Percentiles rank a stretch among this genome's conserved stretches.
These are phyloP conservation scores for Nemotelus nigrinus DNA, from an alignment of 2,888 invertebrate genomes.

Conservation along the genomic window DNA sequence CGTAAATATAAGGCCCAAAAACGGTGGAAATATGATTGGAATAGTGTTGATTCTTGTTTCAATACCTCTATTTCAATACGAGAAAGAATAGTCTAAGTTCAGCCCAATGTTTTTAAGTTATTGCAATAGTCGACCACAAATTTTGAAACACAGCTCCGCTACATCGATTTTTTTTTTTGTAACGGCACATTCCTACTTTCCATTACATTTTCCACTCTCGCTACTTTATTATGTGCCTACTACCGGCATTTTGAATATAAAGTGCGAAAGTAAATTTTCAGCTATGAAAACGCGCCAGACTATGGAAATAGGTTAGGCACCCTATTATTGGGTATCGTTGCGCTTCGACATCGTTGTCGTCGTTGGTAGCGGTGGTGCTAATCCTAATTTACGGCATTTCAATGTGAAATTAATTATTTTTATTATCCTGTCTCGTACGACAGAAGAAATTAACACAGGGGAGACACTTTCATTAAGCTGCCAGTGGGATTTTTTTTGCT, in stretches of 20 bases:
- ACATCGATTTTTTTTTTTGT: too few relatives aligned
- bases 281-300: slow-evolving; percentile 29
- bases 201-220: not conserved
- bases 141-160: too few relatives aligned
- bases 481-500: not conserved
- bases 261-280: slow-evolving; percentile 24
- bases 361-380: slow-evolving; percentile 1
- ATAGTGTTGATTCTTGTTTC: too few relatives aligned
- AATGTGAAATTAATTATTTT: slow-evolving; percentile 42
- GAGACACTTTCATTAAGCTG: slow-evolving; percentile 24
- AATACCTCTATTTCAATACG: too few relatives aligned
- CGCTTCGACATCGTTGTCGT: not conserved
- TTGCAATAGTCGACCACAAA: too few relatives aligned
- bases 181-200: not conserved
- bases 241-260: slow-evolving; percentile 11
- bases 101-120: too few relatives aligned
- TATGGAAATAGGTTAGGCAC: slow-evolving; percentile 2
- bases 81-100: too few relatives aligned
- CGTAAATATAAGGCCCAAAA: too few relatives aligned
- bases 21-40: too few relatives aligned
- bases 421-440: slow-evolving; percentile 30
- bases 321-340: slow-evolving; percentile 15
- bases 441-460: slow-evolving; percentile 30
- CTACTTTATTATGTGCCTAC: slow-evolving; percentile 25
- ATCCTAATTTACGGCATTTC: slow-evolving; percentile 40